Base-by-base conservation (phyloP, 2,888 invertebrate genomes). In the Drosophila longiperda region DNA sequence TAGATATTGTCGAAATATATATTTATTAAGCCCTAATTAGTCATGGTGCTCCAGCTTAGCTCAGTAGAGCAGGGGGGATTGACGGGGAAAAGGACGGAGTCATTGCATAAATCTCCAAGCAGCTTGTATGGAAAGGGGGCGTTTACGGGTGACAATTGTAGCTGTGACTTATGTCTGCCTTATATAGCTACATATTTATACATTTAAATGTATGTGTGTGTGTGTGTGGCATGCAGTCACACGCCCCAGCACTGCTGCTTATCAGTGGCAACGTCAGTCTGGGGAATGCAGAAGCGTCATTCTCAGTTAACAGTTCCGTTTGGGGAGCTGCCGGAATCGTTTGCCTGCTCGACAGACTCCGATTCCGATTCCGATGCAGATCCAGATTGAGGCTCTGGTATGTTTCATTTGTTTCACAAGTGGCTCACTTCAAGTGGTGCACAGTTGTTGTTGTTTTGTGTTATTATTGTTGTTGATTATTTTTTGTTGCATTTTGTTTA, bases 341-440 rank as follows among this genome's bases (percentile, higher is more conserved):
- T 74, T 55, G 71, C 20, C 49, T 59, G 61, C 64, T 70, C 70
- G 75, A 78, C 75, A 70, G 77, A 49, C 67, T 34, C 62, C 49
- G 50, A 38, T 26, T 54, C 17, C 36, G 9, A 26, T 29, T 49
- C 49, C 49, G 4, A 32, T 17, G 6, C 32, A 33, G 52, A 52
- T 20, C 33, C 20, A 52, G 32, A 29, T 23, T 42, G 29, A 49
- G 66, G 59, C 38, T 59, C 71, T 89, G 89, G 78, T 73, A 85
- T 87, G 88, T 85, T 89, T 83, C 89, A 86, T 88, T 87, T 82
- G 82, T 72, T 75, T 61, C 75, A 80, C 86, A 86, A 84, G 84
- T 87, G 87, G 73, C 82, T 71, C 54, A 49, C 42, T 76, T 82
- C 82, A 82, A 82, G 80, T 80, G 73, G 63, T 57, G 62, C 74